phyloP scores from a whole-genome alignment of 2,797 vertebrate genomes.

The Hapalemur alaotrensis region DNA sequence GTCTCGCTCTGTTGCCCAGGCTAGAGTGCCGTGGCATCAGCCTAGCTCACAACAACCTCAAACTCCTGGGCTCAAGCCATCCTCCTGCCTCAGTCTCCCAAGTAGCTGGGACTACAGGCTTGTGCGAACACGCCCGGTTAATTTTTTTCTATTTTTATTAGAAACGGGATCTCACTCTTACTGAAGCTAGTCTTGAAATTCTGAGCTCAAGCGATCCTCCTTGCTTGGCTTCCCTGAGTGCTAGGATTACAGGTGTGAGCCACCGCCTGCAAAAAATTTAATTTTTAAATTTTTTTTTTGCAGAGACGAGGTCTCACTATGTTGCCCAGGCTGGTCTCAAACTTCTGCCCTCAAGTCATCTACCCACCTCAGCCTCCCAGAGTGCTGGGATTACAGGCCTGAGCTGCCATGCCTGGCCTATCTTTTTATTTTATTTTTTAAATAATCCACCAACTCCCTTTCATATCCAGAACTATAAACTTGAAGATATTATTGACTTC shows the following conservation, averaged over 20 bases:
- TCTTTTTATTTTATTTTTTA: background rate
- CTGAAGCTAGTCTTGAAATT: too few species aligned
- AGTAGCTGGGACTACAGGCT: too few species aligned
- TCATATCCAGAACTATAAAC: conserved; percentile 17
- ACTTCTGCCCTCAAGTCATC: background rate
- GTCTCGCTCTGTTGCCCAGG: background rate
- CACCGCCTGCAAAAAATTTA: too few species aligned
- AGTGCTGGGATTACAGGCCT: background rate
- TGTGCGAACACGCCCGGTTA: too few species aligned
- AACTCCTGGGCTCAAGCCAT: too few species aligned
- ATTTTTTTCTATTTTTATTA: too few species aligned
- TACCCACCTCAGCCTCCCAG: background rate
- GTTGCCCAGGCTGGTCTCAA: background rate
- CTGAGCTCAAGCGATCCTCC: too few species aligned
- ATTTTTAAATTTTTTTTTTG: background rate
- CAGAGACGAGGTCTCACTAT: background rate
- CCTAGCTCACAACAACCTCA: too few species aligned
- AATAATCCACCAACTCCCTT: background rate
- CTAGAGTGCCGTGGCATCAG: background rate
- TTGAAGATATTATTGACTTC: background rate
- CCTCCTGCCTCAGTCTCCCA: too few species aligned
- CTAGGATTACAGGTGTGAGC: too few species aligned
- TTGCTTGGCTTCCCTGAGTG: too few species aligned
- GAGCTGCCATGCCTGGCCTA: background rate
- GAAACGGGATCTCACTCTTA: too few species aligned